Conservation (phyloP, 2,888 invertebrate genomes). For the Germaria angustata region DNA sequence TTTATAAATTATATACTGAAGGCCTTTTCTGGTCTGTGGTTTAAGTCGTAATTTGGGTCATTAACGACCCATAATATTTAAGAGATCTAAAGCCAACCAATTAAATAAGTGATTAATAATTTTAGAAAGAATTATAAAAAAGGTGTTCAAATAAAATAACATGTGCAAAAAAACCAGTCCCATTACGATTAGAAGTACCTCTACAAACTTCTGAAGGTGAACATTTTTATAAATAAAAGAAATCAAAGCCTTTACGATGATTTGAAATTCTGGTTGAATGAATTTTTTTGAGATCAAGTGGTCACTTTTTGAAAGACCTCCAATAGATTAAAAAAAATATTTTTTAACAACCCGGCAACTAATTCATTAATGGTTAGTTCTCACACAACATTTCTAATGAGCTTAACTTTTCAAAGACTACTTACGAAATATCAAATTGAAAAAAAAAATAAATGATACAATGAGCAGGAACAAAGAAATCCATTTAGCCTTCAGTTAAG, state of each 20-base stretch:
- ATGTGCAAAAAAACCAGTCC: not conserved
- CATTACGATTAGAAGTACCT: not conserved
- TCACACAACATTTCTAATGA: not conserved
- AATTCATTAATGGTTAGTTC: no score
- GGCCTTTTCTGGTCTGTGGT: conserved; percentile 26
- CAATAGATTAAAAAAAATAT: not conserved
- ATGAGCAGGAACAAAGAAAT: no score
- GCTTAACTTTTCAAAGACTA: not conserved
- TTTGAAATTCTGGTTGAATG: not conserved
- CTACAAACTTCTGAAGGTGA: not conserved
- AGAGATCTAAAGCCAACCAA: not conserved
- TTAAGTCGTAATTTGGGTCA: conserved; percentile 50
- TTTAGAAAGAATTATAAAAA: not conserved
- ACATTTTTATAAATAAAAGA: not conserved
- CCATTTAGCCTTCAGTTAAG: no score
- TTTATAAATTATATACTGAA: conserved; percentile 27
- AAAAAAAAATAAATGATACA: no score
- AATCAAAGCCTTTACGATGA: no score
- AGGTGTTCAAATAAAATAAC: not conserved
- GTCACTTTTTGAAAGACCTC: not conserved
- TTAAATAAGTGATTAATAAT: not conserved
- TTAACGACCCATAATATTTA: conserved; percentile 25
- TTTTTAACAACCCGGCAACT: not conserved
- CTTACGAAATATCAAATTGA: no score
- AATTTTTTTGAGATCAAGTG: not conserved